Evolutionary conservation across 2,797 vertebrate species (phyloP).

Genomic region (Pipistrellus pygmaeus): DNA sequence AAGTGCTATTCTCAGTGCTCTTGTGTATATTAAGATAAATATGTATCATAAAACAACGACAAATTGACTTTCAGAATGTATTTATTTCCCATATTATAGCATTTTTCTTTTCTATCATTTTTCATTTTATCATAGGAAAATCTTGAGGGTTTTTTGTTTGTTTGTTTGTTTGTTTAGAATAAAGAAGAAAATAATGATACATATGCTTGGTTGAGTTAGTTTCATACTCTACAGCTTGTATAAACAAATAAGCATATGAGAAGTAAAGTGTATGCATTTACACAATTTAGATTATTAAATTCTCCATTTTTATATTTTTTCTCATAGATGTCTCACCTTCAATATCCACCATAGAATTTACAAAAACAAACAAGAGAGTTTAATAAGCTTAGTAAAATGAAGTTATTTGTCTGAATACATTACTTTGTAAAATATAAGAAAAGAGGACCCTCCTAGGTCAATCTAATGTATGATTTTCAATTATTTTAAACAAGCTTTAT

Average conservation of each 20-base stretch:
- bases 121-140: constrained; percentile 52
- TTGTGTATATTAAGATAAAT: constrained; percentile 42
- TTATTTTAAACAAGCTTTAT: constrained; percentile 45
- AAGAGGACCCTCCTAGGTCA: neutral
- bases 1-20: constrained; percentile 18
- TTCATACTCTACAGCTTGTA: neutral
- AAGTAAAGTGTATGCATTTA: constrained; percentile 1
- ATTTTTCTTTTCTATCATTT: constrained; percentile 68
- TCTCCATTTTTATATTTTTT: constrained; percentile 38
- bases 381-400: constrained; percentile 53
- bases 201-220: neutral
- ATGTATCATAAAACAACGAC: constrained; percentile 55
- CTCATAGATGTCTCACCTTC: neutral
- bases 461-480: neutral
- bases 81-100: constrained; percentile 43
- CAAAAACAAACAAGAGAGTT: constrained; percentile 5
- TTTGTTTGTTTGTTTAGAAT: neutral
- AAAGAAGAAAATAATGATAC: neutral
- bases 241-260: neutral
- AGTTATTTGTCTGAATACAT: neutral
- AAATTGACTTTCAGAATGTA: constrained; percentile 37
- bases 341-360: neutral
- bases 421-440: constrained; percentile 23
- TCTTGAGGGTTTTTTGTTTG: neutral
- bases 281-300: constrained; percentile 31